Conservation (phyloP, 2,797 vertebrate genomes). For the Percopsis omiscomaycus region DNA sequence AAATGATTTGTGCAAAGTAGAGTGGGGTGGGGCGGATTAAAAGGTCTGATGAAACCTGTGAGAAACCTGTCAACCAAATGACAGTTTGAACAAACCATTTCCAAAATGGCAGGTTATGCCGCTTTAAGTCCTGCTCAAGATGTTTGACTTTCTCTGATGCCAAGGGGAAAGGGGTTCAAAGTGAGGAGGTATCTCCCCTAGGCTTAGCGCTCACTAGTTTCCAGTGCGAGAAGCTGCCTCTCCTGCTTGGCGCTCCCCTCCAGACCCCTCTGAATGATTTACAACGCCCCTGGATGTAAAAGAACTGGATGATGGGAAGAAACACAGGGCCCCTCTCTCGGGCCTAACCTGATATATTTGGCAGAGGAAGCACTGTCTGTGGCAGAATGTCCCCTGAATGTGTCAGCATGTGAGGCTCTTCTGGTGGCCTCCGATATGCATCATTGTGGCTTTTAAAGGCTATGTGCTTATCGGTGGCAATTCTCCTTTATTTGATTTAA, state of each 20-base stretch:
- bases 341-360: conserved; percentile 49
- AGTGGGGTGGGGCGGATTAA: no score
- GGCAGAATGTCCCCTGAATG: conserved; percentile 13
- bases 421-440: background rate
- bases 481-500: no score
- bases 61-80: no score
- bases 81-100: no score
- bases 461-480: no score
- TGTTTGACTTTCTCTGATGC: no score
- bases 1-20: no score
- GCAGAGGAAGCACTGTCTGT: conserved; percentile 26
- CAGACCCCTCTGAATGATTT: conserved; percentile 69
- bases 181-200: conserved; percentile 28
- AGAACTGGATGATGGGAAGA: conserved; percentile 48
- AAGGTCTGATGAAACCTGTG: no score
- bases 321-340: conserved; percentile 50
- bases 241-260: conserved; percentile 41
- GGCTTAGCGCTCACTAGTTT: conserved; percentile 44
- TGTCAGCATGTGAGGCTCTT: conserved; percentile 5
- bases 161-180: conserved; percentile 10
- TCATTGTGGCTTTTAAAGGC: background rate
- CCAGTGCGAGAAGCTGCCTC: conserved; percentile 53
- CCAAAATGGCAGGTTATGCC: no score
- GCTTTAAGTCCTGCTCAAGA: no score
- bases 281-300: conserved; percentile 69